Conservation (phyloP, 2,797 vertebrate species). For the Sebastes taczanowskii region DNA sequence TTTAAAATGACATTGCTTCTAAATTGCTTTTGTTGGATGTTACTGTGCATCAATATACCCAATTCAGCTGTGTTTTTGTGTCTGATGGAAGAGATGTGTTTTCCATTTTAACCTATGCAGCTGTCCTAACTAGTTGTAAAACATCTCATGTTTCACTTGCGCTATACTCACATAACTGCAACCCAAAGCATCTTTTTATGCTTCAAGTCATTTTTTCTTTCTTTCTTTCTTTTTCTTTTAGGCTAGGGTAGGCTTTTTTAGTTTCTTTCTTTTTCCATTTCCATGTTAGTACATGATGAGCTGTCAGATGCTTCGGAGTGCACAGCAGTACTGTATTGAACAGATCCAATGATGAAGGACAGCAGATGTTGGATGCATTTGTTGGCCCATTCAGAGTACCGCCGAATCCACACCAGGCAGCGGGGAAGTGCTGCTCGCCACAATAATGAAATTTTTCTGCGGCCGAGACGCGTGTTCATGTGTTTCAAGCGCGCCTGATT, state of each 20-base stretch:
- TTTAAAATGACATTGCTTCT: not conserved
- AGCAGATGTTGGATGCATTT: constrained; percentile 7
- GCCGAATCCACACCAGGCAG: too few relatives aligned
- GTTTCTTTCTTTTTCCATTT: not conserved
- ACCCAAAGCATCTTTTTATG: constrained; percentile 6
- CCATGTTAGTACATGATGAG: not conserved
- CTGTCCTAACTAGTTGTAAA: constrained; percentile 16
- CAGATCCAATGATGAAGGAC: not conserved
- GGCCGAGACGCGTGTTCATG: too few relatives aligned
- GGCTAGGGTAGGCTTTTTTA: too few relatives aligned
- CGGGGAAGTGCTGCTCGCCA: too few relatives aligned
- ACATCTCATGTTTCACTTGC: constrained; percentile 23
- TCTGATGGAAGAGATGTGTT: constrained; percentile 10
- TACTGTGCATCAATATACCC: not conserved
- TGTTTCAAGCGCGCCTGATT: too few relatives aligned
- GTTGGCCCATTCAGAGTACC: not conserved
- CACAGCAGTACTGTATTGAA: not conserved
- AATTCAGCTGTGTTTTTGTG: constrained; percentile 1
- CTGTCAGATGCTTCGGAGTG: not conserved
- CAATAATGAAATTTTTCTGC: too few relatives aligned
- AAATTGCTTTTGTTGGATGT: not conserved
- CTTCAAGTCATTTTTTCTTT: not conserved
- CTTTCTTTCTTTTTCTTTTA: not conserved
- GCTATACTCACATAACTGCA: not conserved
- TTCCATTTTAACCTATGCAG: constrained; percentile 19